phyloP scores from a whole-genome alignment of 1,140 invertebrate species.

The Drosophila sp. region DNA sequence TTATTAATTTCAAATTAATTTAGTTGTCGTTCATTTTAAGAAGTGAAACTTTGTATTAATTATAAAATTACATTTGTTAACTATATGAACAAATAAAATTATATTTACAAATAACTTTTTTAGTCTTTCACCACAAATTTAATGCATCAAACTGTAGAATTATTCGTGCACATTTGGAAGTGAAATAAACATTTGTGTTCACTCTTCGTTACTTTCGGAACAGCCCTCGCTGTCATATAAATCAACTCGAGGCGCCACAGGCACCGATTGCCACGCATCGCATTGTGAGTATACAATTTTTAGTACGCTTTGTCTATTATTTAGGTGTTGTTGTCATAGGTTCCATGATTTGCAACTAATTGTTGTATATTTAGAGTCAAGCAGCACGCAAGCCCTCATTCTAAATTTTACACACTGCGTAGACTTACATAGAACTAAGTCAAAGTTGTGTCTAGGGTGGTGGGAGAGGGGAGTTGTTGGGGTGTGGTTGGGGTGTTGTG shows the following conservation, averaged over 20 bases:
- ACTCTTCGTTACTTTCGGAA: neutral
- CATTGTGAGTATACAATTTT: conserved; percentile 39
- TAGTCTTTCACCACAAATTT: too few species aligned
- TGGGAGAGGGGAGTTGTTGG: neutral
- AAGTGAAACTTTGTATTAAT: too few species aligned
- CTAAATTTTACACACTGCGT: conserved; percentile 40
- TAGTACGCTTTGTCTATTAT: conserved; percentile 57
- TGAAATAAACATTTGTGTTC: neutral
- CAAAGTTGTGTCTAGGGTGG: conserved; percentile 23
- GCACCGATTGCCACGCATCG: conserved; percentile 71
- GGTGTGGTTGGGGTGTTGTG: conserved; percentile 5
- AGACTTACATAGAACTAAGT: conserved; percentile 59
- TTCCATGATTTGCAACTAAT: conserved; percentile 69
- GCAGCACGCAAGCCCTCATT: conserved; percentile 59
- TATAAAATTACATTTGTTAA: too few species aligned
- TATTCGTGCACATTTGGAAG: too few species aligned
- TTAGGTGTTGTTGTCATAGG: conserved; percentile 81
- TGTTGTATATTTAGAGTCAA: conserved; percentile 75
- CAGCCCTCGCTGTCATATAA: conserved; percentile 29
- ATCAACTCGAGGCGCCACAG: conserved; percentile 44
- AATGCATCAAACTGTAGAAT: too few species aligned
- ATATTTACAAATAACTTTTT: too few species aligned
- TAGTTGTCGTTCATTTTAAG: too few species aligned
- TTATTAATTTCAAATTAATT: too few species aligned
- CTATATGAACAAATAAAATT: too few species aligned